Evolutionary conservation across 2,888 invertebrate genomes (phyloP).

Genomic region (Archaeoteleia sp.): DNA sequence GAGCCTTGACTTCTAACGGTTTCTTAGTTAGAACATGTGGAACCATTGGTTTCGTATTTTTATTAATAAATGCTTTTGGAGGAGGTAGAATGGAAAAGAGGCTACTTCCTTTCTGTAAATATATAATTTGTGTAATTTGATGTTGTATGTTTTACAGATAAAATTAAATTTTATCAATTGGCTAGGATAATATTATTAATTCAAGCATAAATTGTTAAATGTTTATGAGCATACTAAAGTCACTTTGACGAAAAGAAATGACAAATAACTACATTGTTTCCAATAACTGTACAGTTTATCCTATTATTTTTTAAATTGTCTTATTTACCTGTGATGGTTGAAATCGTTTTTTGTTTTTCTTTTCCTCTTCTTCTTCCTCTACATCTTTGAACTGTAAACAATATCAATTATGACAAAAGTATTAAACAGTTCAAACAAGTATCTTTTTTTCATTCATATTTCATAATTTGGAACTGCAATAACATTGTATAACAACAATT

Average conservation of each 20-base stretch:
- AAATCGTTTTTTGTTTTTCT: slow-evolving; percentile 76
- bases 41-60: slow-evolving; percentile 73
- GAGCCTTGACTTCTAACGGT: slow-evolving; percentile 66
- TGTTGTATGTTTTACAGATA: too few species aligned
- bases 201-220: too few species aligned
- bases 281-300: neutral
- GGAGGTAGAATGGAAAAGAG: slow-evolving; percentile 83
- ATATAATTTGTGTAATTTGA: slow-evolving; percentile 23
- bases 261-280: too few species aligned
- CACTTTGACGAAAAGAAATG: too few species aligned
- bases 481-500: too few species aligned
- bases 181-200: slow-evolving; percentile 19
- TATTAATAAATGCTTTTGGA: slow-evolving; percentile 78
- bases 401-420: slow-evolving; percentile 10
- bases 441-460: neutral
- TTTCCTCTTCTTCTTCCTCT: slow-evolving; percentile 75
- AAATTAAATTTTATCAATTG: slow-evolving; percentile 10
- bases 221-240: too few species aligned
- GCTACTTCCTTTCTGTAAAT: slow-evolving; percentile 62
- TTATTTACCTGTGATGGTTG: slow-evolving; percentile 75
- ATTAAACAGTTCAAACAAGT: slow-evolving; percentile 17
- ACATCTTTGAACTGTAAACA: slow-evolving; percentile 78
- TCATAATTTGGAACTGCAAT: neutral
- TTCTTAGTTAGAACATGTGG: slow-evolving; percentile 76
- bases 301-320: slow-evolving; percentile 3